Evolutionary conservation across 1,140 invertebrate genomes (phyloP).

Genomic region (Aporrectodea caliginosa): DNA sequence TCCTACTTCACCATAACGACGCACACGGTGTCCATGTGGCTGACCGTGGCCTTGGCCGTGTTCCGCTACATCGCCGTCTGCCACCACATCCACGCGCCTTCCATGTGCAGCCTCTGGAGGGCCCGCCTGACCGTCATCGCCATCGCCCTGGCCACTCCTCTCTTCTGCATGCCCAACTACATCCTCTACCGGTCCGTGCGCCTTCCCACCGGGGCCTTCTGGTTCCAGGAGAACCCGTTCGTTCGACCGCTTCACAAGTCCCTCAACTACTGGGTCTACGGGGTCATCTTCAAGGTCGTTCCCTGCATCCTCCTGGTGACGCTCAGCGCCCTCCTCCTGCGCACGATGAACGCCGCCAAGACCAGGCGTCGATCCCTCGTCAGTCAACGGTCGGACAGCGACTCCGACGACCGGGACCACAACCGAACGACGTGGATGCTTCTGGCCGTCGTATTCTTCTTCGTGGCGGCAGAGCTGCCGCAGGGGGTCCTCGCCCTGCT

Average conservation of each 20-base stretch:
- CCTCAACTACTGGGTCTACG: constrained; percentile 25
- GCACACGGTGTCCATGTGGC: constrained; percentile 87
- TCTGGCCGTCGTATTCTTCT: constrained; percentile 77
- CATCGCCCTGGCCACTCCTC: constrained; percentile 5
- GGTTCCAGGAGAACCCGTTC: constrained; percentile 13
- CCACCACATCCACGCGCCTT: constrained; percentile 14
- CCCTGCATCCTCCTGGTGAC: constrained; percentile 76
- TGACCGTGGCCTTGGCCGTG: constrained; percentile 83
- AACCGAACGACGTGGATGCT: constrained; percentile 89
- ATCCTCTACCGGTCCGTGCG: neutral
- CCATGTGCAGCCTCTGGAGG: constrained; percentile 11
- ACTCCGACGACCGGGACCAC: constrained; percentile 51
- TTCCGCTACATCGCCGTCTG: constrained; percentile 56
- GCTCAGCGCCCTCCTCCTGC: constrained; percentile 74
- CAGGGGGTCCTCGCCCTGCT: constrained; percentile 55
- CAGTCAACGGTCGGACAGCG: neutral
- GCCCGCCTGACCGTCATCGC: constrained; percentile 13
- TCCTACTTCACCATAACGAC: constrained; percentile 70
- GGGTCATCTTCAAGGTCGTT: constrained; percentile 48
- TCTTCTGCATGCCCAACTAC: constrained; percentile 15
- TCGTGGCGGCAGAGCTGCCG: constrained; percentile 82
- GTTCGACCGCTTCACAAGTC: neutral
- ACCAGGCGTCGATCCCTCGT: constrained; percentile 44
- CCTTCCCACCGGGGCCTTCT: neutral
- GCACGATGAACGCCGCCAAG: constrained; percentile 64